Percentiles rank a stretch among this genome's conserved stretches.
phyloP scores from a whole-genome alignment of 30 jellyfish, hydroid and myxozoan species.

The Hydractinia echinata region DNA sequence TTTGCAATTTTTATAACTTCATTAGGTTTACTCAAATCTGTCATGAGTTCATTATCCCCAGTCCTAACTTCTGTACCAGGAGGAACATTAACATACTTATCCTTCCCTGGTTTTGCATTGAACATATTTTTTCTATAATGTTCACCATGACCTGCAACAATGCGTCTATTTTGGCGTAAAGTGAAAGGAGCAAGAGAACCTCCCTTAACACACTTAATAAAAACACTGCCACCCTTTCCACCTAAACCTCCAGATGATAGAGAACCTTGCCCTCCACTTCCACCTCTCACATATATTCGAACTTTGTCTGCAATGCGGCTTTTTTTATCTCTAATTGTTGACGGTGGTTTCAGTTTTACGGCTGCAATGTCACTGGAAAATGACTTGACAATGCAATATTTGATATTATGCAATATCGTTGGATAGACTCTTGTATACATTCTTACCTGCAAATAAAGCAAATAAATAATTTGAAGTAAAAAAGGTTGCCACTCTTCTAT shows the following conservation, averaged over 20 bases:
- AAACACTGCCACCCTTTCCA: conserved; percentile 75
- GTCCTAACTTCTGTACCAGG: conserved; percentile 66
- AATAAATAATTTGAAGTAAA: too few species aligned
- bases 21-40: conserved; percentile 37
- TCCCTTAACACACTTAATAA: conserved; percentile 50
- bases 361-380: conserved; percentile 10
- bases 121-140: conserved; percentile 43
- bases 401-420: too few species aligned
- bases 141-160: conserved; percentile 72
- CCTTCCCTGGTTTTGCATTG: conserved; percentile 48
- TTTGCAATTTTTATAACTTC: conserved; percentile 42
- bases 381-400: too few species aligned
- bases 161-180: conserved; percentile 46
- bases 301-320: conserved; percentile 47
- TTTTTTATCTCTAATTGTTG: background rate
- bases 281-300: conserved; percentile 79
- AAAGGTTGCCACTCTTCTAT: too few species aligned
- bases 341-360: conserved; percentile 12
- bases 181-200: conserved; percentile 50
- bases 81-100: conserved; percentile 47
- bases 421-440: too few species aligned
- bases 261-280: conserved; percentile 95
- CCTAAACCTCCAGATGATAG: conserved; percentile 83
- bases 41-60: conserved; percentile 44
- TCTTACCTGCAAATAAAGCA: too few species aligned